These are phyloP conservation scores for Xiphias gladius DNA, from an alignment of 2,113 vertebrate genomes.

Conservation along the genomic window DNA sequence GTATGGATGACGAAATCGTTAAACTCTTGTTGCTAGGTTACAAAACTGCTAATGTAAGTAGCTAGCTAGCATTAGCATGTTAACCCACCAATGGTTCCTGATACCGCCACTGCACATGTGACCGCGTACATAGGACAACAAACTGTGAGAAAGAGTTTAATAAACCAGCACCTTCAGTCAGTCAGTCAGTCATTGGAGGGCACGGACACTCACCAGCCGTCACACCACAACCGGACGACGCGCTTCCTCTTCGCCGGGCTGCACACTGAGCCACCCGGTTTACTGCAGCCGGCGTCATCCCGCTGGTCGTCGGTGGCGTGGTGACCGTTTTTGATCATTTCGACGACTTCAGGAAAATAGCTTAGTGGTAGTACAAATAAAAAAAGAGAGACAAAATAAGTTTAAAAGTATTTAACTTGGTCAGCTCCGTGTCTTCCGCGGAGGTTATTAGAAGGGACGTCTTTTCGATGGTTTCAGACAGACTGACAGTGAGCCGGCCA, in stretches of 20 bases:
- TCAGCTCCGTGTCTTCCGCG: neutral
- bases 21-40: conserved; percentile 22
- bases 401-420: neutral
- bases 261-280: conserved; percentile 41
- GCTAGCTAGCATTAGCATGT: conserved; percentile 62
- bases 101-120: no score
- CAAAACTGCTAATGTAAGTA: conserved; percentile 1
- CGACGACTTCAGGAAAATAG: neutral
- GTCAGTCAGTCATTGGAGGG: neutral
- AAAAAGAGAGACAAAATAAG: neutral
- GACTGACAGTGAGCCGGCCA: conserved; percentile 20
- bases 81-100: neutral
- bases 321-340: conserved; percentile 91
- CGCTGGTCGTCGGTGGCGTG: conserved; percentile 49
- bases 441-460: neutral
- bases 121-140: no score
- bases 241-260: conserved; percentile 84
- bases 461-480: neutral
- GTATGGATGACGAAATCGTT: no score
- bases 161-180: neutral
- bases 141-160: fast-evolving
- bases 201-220: conserved; percentile 90
- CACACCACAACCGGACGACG: conserved; percentile 92
- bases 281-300: conserved; percentile 38
- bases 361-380: fast-evolving